Base-by-base conservation (phyloP, 2,113 vertebrate genomes). In the Eleginops maclovinus region DNA sequence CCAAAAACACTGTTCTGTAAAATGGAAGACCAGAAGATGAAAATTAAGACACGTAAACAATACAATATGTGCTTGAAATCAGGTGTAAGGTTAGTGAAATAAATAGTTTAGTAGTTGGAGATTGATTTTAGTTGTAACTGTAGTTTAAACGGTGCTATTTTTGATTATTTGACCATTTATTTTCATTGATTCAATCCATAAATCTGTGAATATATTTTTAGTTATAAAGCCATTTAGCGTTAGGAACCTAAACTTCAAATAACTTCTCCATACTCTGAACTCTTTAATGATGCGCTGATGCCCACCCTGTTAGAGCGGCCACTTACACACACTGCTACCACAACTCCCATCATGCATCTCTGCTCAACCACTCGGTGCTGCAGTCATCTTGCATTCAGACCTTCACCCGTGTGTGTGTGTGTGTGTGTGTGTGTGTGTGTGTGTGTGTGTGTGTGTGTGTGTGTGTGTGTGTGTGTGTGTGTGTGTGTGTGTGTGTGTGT, bases 321-420 rank as follows among this genome's bases (percentile, higher is more conserved):
- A 46, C 63, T 58, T 73, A 41, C 11, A 9, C 77, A 36, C 40
- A 13, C 22, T 26, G 44, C 60, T 3, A 1, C 28, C 51, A 59
- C 73, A 5, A n/a, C 11, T 81, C 71, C 83, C 74, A 83, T 0
- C 10, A 81, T 81, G 80, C 83, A 81, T 9, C 76, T 66, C 56
- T 75, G 36, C 56, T 59, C 19, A 22, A 59, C 78, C 49, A 12
- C 83, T 62, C 1, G 64, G 21, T 41, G 58, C 71, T 67, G 55
- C 49, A 50, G 69, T 68, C 72, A 47, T 81, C 61, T 16, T 62
- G 49, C 36, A 0, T n/a, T 56, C 60, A 68, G 62, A 58, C 74
- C 41, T 60, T 24, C 65, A 26, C 70, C 67, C 65, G 0, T 87
- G 75, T 69, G 77, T 66, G 44, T 10, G 21, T 60, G n/a, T 49